Conservation (phyloP, 2,888 invertebrate species). For the Leptinotarsa juncta region DNA sequence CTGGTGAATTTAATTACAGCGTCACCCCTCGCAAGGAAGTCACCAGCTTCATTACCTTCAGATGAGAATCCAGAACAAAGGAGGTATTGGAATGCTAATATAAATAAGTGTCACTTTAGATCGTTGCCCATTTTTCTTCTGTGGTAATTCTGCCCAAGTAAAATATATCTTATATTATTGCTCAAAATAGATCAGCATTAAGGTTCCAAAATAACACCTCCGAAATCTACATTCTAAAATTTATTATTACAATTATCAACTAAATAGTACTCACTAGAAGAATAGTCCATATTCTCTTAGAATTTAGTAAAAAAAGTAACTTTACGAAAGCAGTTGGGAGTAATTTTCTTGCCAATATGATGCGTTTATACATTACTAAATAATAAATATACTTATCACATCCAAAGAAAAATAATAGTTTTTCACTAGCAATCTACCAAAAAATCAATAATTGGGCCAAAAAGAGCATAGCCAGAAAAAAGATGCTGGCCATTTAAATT, state of each 20-base stretch:
- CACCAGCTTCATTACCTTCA: no score
- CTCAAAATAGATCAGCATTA: no score
- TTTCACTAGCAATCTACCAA: slow-evolving; percentile 19
- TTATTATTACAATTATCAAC: slow-evolving; percentile 64
- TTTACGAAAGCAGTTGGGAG: slow-evolving; percentile 61
- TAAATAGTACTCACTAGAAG: slow-evolving; percentile 65
- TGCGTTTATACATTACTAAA: slow-evolving; percentile 42
- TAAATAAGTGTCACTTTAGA: no score
- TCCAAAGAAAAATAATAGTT: slow-evolving; percentile 42
- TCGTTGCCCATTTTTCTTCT: no score
- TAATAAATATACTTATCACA: slow-evolving; percentile 49
- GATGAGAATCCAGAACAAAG: no score
- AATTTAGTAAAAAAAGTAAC: slow-evolving; percentile 62
- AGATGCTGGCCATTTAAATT: neutral
- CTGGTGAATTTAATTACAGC: no score
- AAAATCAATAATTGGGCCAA: slow-evolving; percentile 18
- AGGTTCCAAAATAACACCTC: slow-evolving; percentile 33
- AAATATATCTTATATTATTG: no score
- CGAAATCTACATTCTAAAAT: slow-evolving; percentile 61
- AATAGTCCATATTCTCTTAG: slow-evolving; percentile 66
- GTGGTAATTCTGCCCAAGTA: no score
- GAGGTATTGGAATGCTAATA: no score
- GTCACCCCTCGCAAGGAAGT: no score
- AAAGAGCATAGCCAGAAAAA: neutral
- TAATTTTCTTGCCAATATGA: slow-evolving; percentile 40